Evolutionary conservation across 1,140 invertebrate genomes (phyloP), one percentile per base, ranked within the genome.

Genomic region (Holcopasites calliopsidis): DNA sequence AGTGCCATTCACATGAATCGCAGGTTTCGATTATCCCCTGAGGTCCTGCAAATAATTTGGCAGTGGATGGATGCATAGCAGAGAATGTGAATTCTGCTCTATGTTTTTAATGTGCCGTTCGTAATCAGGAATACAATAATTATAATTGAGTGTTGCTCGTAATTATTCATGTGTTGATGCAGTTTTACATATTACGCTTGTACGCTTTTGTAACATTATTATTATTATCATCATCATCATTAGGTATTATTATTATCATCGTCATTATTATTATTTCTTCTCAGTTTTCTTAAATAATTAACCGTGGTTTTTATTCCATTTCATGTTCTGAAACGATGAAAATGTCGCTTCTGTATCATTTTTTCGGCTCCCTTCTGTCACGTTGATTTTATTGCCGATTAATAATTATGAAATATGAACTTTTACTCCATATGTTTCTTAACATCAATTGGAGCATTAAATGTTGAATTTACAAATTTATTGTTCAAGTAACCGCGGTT

Each of bases 61-160:
- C 82, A 84, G 82, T 84, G 82, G 77, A 83, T 83, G 82, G 42
- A 73, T 80, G 80, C 69, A 54, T n/a, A 83, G 52, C 80, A 68
- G 58, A 83, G 80, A 83, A 84, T 83, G 77, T 42, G 49, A 52
- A 54, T 73, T 69, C 69, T 83, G 80, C 72, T 83, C 76, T 47
- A 66, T 83, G 77, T 83, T 84, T 50, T 83, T 52, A 60, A 83
- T 83, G 80, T 83, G 73, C 54, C 77, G 49, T 83, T 83, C 31
- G 35, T 58, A 77, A 42, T n/a, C 44, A n/a, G 35, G 38, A 65
- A 49, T 47, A 61, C n/a, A 50, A 77, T 50, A 44, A 44, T 68
- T 64, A 64, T 58, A 47, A 23, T 0, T 68, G 52, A 52, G 47
- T 83, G 71, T 76, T 79, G 80, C 62, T 83, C 69, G 68, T 83